phyloP scores from a whole-genome alignment of 2,797 vertebrate species.

The Diglossa cyanea region DNA sequence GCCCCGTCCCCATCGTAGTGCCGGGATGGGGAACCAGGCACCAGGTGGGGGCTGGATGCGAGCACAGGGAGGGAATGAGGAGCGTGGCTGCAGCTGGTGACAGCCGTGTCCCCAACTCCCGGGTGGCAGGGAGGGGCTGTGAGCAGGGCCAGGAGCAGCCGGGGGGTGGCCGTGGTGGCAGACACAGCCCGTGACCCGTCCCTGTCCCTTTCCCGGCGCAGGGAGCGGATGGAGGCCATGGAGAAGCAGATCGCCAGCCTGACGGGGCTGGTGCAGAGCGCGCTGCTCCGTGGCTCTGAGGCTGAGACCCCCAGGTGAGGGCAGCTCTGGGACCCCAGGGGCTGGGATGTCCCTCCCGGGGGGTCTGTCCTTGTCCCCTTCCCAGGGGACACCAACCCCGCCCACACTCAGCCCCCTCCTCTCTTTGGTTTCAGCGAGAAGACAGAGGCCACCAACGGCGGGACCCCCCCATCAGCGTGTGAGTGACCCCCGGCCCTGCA shows the following conservation, averaged over 20 bases:
- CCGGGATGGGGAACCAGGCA: fast-evolving
- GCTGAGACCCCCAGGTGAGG: slow-evolving; percentile 84
- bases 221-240: slow-evolving; percentile 98
- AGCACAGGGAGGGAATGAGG: not conserved
- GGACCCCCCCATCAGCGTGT: slow-evolving; percentile 81
- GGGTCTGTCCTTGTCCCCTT: not conserved
- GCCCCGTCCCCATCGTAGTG: fast-evolving
- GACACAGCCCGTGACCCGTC: fast-evolving
- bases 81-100: not conserved
- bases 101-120: fast-evolving
- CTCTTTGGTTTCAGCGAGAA: slow-evolving; percentile 87
- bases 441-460: slow-evolving; percentile 90
- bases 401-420: slow-evolving; percentile 64
- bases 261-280: slow-evolving; percentile 95
- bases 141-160: not conserved
- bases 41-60: not conserved
- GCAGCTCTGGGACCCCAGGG: fast-evolving
- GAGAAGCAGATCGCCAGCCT: slow-evolving; percentile 99
- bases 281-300: slow-evolving; percentile 91
- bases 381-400: fast-evolving
- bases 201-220: not conserved
- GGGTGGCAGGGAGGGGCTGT: not conserved
- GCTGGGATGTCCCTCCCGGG: not conserved
- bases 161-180: fast-evolving
- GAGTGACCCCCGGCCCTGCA: slow-evolving; percentile 32